Evolutionary conservation across 2,113 vertebrate genomes (phyloP).

Genomic region (Bostrychus sinensis): DNA sequence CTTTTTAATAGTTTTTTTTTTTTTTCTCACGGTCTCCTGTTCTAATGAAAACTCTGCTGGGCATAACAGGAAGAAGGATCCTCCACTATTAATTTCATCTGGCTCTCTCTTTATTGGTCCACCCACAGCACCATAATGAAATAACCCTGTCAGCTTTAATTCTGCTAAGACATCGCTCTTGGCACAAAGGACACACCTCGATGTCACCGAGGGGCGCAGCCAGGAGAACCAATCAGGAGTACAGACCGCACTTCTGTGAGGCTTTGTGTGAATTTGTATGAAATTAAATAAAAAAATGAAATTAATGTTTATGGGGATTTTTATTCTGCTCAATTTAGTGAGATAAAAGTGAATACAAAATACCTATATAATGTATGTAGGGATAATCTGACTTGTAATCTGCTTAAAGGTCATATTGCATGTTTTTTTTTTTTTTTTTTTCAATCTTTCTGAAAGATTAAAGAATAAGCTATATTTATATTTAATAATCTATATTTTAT

Average conservation of each 20-base stretch:
- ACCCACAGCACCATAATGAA: conserved; percentile 70
- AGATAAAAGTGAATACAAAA: no score
- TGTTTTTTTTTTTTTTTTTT: no score
- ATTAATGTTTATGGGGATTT: no score
- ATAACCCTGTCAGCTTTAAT: conserved; percentile 74
- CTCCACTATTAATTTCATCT: conserved; percentile 65
- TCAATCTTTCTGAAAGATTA: no score
- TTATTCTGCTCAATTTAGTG: no score
- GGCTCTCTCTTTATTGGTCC: conserved; percentile 63
- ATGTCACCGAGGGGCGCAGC: conserved; percentile 28
- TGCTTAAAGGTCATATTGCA: no score
- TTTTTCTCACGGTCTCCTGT: conserved; percentile 16
- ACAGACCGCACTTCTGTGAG: conserved; percentile 18
- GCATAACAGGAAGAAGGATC: conserved; percentile 59
- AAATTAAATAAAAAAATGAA: no score
- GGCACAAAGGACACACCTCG: conserved; percentile 49
- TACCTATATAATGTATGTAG: no score
- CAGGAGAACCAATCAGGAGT: conserved; percentile 30
- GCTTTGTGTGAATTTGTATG: background rate
- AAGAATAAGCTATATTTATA: no score
- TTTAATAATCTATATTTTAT: no score
- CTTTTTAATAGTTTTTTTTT: conserved; percentile 14
- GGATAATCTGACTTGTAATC: no score
- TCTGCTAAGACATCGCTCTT: conserved; percentile 60
- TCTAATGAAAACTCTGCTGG: conserved; percentile 63